phyloP scores from a whole-genome alignment of 2,113 vertebrate species.

The Picathartes gymnocephalus region DNA sequence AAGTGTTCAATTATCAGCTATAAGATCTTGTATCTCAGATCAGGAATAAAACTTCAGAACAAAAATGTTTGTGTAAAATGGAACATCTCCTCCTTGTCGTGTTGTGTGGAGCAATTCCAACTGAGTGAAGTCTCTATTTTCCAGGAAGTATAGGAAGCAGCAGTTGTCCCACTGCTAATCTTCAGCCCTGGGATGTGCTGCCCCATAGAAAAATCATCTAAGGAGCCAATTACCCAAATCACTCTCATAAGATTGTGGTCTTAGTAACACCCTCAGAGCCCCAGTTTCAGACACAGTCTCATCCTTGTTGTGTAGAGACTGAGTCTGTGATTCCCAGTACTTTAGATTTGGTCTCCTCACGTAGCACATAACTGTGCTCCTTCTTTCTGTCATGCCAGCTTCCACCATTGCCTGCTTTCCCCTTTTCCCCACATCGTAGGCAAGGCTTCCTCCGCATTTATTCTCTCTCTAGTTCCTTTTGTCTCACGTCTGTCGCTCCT shows the following conservation, averaged over 20 bases:
- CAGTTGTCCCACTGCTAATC: background rate
- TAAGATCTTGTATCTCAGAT: conserved; percentile 17
- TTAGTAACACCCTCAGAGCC: background rate
- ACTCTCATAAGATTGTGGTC: background rate
- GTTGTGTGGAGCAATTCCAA: background rate
- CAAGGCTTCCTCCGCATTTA: fast-evolving
- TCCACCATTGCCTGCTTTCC: background rate
- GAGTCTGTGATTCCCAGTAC: background rate
- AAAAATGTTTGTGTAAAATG: background rate
- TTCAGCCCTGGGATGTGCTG: background rate
- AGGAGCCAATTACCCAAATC: background rate
- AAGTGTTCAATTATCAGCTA: conserved; percentile 47
- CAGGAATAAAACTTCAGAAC: background rate
- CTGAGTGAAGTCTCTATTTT: background rate
- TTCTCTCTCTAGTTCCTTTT: background rate
- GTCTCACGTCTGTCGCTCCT: background rate
- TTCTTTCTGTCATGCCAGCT: background rate
- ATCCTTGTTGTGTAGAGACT: background rate
- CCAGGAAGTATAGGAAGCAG: background rate
- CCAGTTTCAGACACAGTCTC: background rate
- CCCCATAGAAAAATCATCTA: background rate
- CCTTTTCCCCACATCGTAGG: background rate
- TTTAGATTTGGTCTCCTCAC: background rate
- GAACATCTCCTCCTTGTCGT: background rate
- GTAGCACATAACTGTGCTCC: background rate